Evolutionary conservation across 2,797 vertebrate genomes (phyloP).

Genomic region (Pagetopsis macropterus): DNA sequence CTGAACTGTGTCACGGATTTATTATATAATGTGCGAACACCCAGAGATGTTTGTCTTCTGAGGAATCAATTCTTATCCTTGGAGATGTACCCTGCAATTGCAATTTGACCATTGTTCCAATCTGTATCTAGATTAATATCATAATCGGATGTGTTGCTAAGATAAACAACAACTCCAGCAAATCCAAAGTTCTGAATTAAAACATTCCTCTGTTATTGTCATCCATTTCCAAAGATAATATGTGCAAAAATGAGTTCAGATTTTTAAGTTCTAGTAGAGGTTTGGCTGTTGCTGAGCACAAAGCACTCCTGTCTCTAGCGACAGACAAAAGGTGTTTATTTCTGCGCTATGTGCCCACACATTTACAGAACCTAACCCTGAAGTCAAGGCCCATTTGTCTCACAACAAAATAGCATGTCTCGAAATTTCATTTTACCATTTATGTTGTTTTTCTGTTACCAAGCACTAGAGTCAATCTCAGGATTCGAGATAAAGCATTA

Average conservation of each 20-base stretch:
- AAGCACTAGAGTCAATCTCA: slow-evolving; percentile 27
- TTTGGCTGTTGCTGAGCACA: slow-evolving; percentile 30
- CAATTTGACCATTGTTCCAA: not conserved
- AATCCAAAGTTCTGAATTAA: slow-evolving; percentile 33
- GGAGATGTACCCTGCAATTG: not conserved
- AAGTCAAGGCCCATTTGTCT: slow-evolving; percentile 49
- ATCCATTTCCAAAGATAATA: slow-evolving; percentile 26
- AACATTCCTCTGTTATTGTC: slow-evolving; percentile 18
- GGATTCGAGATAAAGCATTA: slow-evolving; percentile 54
- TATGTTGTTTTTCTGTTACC: slow-evolving; percentile 4
- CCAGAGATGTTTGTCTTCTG: too few species aligned
- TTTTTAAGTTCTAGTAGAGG: slow-evolving; percentile 29
- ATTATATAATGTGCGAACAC: not conserved
- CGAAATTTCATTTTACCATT: slow-evolving; percentile 40
- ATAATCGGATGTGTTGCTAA: not conserved
- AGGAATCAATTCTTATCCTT: not conserved
- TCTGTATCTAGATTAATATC: not conserved
- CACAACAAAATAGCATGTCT: slow-evolving; percentile 43
- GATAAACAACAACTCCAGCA: not conserved
- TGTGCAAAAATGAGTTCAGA: slow-evolving; percentile 18
- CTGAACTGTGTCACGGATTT: not conserved
- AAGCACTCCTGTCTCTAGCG: slow-evolving; percentile 34
- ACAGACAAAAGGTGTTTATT: slow-evolving; percentile 42
- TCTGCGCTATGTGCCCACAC: slow-evolving; percentile 40
- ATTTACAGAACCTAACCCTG: slow-evolving; percentile 42